Evolutionary conservation across 2,797 vertebrate genomes (phyloP).

Genomic region (Artibeus jamaicensis): DNA sequence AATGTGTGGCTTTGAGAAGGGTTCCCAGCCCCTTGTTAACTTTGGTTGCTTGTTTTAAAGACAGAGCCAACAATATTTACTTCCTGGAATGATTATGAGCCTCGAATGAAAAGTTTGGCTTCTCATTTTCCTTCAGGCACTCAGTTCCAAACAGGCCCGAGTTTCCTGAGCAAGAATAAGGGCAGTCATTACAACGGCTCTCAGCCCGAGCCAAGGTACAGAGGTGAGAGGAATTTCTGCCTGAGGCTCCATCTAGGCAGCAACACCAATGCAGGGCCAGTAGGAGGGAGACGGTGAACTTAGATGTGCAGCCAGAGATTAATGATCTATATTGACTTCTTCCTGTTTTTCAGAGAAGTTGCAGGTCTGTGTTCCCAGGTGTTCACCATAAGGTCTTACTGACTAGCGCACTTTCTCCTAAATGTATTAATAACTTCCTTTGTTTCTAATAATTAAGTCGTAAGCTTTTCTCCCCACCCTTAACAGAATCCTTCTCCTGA

Average conservation of each 20-base stretch:
- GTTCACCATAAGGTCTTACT: background rate
- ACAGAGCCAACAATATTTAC: background rate
- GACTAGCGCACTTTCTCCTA: background rate
- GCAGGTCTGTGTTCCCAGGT: background rate
- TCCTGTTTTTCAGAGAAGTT: conserved; percentile 35
- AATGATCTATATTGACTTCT: background rate
- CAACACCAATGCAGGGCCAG: background rate
- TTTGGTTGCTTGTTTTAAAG: conserved; percentile 21
- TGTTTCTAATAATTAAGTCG: background rate
- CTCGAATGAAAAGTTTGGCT: background rate
- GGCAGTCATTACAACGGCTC: background rate
- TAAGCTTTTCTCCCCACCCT: background rate
- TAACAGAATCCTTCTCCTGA: background rate
- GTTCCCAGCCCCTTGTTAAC: background rate
- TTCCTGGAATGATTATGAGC: background rate
- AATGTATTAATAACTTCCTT: background rate
- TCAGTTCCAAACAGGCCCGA: background rate
- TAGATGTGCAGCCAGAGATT: background rate
- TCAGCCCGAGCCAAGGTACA: background rate
- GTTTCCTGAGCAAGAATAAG: background rate
- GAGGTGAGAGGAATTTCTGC: conserved; percentile 16
- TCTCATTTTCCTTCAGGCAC: background rate
- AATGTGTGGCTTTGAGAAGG: background rate
- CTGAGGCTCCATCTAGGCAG: background rate
- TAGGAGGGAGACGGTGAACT: background rate